Evolutionary conservation across 2,113 vertebrate genomes (phyloP), one percentile per base, ranked within the genome.

Genomic region (Melanerpes formicivorus): DNA sequence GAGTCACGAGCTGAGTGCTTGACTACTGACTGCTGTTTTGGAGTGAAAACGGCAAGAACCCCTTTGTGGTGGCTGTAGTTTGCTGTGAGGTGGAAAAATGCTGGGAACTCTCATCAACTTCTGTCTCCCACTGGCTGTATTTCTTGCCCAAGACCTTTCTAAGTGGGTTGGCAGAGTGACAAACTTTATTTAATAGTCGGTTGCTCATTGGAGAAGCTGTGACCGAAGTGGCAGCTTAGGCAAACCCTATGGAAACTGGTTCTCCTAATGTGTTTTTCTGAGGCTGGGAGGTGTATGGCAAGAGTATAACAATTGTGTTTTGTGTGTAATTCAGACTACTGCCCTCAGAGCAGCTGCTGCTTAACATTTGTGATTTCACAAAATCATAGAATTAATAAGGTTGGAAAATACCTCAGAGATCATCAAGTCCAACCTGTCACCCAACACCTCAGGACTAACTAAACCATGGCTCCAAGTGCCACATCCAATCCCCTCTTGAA

Each of bases 1-100:
- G 87, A 96, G 69, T 93, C 93, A 90, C 7, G 44, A 91, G 80
- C 79, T 48, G 62, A 83, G 27, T 78, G 55, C 67, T 73, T 91
- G 84, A 79, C 69, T 93, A 58, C 40, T 93, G 82, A 90, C 91
- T 76, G 27, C 32, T 3, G 11, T 60, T 95, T 85, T 80, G 76
- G 69, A 90, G 58, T 4, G 40, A 78, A 75, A 84, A 88, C 1
- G 0, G 93, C 91, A 90, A 96, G 73, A 94, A 93, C 85, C 69
- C 85, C 58, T 94, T 91, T 93, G 93, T 0, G 4, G 84, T 83
- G 91, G 92, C 70, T 86, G 44, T 42, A 87, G 95, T 69, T 95
- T 96, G 93, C 94, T 84, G 95, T 95, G 58, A 93, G 93, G 65
- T 93, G 73, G 80, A 93, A 90, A 78, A 95, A 94, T 78, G 87